Evolutionary conservation across 64 coral and sea anemone genomes (phyloP).

Genomic region (Acropora tenuis): DNA sequence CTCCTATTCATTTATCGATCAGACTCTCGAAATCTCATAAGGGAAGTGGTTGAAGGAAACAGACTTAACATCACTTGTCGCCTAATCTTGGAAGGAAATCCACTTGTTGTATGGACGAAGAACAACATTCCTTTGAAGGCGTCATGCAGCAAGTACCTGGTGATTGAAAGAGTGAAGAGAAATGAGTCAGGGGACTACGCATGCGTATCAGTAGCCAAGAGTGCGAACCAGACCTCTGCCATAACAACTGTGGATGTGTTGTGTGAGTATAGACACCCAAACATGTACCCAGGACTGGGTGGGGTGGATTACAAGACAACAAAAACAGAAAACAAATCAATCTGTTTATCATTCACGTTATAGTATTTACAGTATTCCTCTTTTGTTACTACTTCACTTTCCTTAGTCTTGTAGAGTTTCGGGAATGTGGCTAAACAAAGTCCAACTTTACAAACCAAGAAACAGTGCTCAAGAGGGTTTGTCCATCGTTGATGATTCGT

Average conservation of each 20-base stretch:
- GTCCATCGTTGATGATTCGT: no score
- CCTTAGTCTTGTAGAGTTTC: no score
- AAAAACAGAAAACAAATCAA: no score
- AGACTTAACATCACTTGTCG: slow-evolving; percentile 23
- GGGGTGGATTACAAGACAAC: neutral
- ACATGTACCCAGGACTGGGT: neutral
- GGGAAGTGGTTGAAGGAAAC: neutral
- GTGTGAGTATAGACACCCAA: neutral
- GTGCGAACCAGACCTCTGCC: neutral
- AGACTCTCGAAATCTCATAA: neutral
- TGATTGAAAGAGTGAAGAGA: neutral
- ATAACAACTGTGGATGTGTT: slow-evolving; percentile 12
- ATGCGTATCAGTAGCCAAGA: neutral
- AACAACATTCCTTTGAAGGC: neutral
- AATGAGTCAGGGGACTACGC: slow-evolving; percentile 9
- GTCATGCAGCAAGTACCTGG: neutral
- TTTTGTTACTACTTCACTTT: no score
- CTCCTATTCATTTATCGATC: no score
- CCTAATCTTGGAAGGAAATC: neutral
- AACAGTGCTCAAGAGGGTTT: no score
- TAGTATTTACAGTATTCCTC: no score
- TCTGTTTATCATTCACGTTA: no score
- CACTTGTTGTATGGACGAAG: neutral
- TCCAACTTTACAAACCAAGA: no score
- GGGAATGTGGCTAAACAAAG: no score